Conservation (phyloP, 2,888 invertebrate species). For the Ethmia dodecea region DNA sequence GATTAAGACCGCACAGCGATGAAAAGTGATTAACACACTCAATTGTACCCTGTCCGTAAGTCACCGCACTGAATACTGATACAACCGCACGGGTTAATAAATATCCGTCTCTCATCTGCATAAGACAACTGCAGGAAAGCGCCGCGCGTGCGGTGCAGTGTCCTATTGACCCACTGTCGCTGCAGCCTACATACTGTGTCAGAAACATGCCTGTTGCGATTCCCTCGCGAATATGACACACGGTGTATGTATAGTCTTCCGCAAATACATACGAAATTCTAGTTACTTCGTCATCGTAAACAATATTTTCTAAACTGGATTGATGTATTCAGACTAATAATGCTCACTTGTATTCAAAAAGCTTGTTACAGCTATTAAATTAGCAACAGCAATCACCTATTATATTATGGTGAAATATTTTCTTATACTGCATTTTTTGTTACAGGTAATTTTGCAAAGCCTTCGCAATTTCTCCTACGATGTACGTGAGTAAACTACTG, state of each 20-base stretch:
- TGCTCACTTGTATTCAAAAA: too few species aligned
- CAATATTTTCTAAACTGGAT: too few species aligned
- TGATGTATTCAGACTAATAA: too few species aligned
- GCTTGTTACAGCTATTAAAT: too few species aligned
- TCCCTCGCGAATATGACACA: constrained; percentile 45
- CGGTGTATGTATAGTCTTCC: too few species aligned
- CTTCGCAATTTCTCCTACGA: constrained; percentile 12
- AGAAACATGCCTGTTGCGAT: constrained; percentile 46
- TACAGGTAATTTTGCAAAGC: constrained; percentile 12
- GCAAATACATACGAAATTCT: too few species aligned
- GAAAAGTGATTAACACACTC: too few species aligned
- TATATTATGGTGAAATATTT: too few species aligned
- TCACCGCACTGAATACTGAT: constrained; percentile 10
- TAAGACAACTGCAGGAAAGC: constrained; percentile 60
- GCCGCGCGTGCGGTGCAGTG: constrained; percentile 45
- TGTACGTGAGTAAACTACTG: constrained; percentile 9
- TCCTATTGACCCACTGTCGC: constrained; percentile 59
- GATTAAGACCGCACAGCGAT: too few species aligned
- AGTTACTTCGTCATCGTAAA: too few species aligned
- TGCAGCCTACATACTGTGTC: constrained; percentile 48
- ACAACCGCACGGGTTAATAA: constrained; percentile 14
- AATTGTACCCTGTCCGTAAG: constrained; percentile 12
- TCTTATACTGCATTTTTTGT: too few species aligned
- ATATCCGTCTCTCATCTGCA: constrained; percentile 37
- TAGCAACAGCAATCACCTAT: too few species aligned